Evolutionary conservation across 1,140 invertebrate genomes (phyloP).

Genomic region (Nebria ingens): DNA sequence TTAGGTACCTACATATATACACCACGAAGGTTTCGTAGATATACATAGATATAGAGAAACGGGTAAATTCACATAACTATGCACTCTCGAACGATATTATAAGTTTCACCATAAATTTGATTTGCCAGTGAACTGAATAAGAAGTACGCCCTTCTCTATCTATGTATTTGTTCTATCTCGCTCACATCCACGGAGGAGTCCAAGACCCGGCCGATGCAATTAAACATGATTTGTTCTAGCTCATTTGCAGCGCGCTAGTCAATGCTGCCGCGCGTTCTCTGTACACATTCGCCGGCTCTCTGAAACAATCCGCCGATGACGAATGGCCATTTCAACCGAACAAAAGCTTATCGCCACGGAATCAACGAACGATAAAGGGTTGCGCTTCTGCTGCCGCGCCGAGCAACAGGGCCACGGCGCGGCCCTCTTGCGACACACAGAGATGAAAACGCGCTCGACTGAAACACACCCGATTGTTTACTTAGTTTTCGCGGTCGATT

Average conservation of each 20-base stretch:
- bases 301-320: slow-evolving; percentile 21
- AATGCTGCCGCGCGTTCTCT: slow-evolving; percentile 13
- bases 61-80: slow-evolving; percentile 30
- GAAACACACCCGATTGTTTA: not conserved
- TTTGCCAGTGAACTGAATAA: slow-evolving; percentile 33
- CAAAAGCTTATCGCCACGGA: slow-evolving; percentile 20
- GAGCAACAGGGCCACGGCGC: not conserved
- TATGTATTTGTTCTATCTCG: not conserved
- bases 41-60: slow-evolving; percentile 33
- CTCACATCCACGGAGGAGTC: not conserved
- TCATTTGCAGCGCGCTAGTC: slow-evolving; percentile 23
- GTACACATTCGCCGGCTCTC: not conserved
- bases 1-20: too few relatives aligned
- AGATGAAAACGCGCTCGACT: not conserved
- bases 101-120: slow-evolving; percentile 38
- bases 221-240: slow-evolving; percentile 36
- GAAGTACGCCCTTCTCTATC: slow-evolving; percentile 14
- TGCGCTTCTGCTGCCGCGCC: not conserved
- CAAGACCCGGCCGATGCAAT: slow-evolving; percentile 31
- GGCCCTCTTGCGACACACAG: not conserved
- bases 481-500: not conserved
- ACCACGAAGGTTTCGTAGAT: too few relatives aligned
- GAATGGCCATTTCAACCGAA: slow-evolving; percentile 27
- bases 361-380: not conserved
- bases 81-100: slow-evolving; percentile 30